Percentiles rank a stretch among this genome's conserved stretches.
These are phyloP conservation scores for Psephotus haematonotus DNA, from an alignment of 2,113 vertebrate genomes.

Conservation along the genomic window DNA sequence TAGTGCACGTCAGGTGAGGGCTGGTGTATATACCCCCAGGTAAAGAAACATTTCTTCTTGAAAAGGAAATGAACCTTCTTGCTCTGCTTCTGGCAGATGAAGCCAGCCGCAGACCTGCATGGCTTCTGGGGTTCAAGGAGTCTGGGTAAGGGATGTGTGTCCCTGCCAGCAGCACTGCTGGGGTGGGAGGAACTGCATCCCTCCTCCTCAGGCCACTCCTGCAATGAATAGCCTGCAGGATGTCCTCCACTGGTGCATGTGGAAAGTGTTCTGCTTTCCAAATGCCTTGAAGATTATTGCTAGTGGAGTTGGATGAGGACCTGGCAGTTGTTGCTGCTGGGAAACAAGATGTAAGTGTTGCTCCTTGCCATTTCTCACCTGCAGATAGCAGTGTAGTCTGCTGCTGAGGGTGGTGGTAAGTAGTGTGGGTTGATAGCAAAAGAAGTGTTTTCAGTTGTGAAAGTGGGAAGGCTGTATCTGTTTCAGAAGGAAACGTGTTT, in stretches of 20 bases:
- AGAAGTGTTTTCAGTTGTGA: not conserved
- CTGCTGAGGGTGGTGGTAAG: not conserved
- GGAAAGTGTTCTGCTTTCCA: not conserved
- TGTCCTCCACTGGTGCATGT: not conserved
- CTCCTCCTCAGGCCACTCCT: not conserved
- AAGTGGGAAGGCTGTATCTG: not conserved
- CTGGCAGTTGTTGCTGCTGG: not conserved
- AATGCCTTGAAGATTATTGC: not conserved
- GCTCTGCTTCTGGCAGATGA: not conserved
- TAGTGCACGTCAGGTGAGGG: fast-evolving
- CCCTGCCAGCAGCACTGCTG: not conserved
- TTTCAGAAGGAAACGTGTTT: not conserved
- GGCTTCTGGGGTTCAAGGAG: not conserved
- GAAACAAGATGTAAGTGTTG: fast-evolving
- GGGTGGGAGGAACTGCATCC: not conserved
- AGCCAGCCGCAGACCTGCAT: not conserved
- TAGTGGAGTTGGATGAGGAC: not conserved
- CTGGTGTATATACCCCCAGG: not conserved
- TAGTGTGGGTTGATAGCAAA: not conserved
- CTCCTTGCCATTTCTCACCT: fast-evolving
- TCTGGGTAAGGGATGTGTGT: not conserved
- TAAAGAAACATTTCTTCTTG: not conserved
- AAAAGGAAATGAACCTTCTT: not conserved
- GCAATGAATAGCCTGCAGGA: not conserved
- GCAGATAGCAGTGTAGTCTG: fast-evolving